Conservation (phyloP, 1,140 invertebrate genomes). For the Pantala flavescens region DNA sequence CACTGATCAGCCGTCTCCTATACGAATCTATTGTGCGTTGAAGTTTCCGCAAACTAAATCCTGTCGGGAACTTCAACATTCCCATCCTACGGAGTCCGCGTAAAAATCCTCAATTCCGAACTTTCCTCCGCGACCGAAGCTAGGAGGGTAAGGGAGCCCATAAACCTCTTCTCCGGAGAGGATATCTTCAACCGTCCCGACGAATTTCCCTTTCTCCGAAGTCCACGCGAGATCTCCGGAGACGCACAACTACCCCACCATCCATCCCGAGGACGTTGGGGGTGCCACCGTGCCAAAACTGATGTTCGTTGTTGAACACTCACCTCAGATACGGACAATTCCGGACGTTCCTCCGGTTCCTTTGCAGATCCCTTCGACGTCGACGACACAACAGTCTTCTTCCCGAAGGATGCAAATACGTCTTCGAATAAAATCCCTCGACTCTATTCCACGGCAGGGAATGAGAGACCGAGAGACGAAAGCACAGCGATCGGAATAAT, state of each 20-base stretch:
- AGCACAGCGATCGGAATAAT: neutral
- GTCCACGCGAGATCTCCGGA: neutral
- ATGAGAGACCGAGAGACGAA: neutral
- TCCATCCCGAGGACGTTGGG: neutral
- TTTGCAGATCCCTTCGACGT: neutral
- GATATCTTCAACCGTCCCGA: neutral
- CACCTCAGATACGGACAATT: neutral
- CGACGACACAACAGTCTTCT: neutral
- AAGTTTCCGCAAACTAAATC: too few species aligned
- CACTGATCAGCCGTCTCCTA: too few species aligned
- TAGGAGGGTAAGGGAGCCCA: too few species aligned
- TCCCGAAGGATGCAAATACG: neutral
- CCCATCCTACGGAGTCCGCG: too few species aligned
- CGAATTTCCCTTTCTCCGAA: neutral
- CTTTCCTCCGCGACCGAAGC: too few species aligned
- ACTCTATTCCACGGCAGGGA: neutral
- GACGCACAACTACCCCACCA: neutral
- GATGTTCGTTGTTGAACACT: neutral
- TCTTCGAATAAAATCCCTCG: neutral
- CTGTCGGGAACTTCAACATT: too few species aligned
- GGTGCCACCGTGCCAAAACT: neutral
- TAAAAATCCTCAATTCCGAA: too few species aligned
- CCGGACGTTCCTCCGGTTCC: neutral
- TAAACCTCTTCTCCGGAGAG: neutral
- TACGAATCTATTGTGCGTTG: too few species aligned